phyloP scores from a whole-genome alignment of 2,113 vertebrate genomes.

The Callopanchax toddi region DNA sequence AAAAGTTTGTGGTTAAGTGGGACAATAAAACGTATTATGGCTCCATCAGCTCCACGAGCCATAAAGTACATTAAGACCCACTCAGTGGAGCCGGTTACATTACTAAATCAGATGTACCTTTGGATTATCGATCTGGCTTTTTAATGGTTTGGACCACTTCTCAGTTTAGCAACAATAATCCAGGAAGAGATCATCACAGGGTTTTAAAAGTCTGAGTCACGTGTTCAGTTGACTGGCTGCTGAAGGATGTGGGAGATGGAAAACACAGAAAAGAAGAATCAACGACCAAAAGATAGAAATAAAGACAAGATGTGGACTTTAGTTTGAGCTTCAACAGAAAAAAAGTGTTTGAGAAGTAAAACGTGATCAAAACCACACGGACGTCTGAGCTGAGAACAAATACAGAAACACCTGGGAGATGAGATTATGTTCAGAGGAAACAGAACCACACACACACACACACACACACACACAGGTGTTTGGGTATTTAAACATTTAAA shows the following conservation, averaged over 20 bases:
- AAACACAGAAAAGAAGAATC: background rate
- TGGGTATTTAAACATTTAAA: background rate
- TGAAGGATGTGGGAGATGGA: background rate
- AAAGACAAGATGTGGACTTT: no score
- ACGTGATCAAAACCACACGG: no score
- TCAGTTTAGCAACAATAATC: constrained; percentile 1
- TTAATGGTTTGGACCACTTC: constrained; percentile 27
- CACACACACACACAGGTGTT: background rate
- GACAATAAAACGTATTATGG: constrained; percentile 7
- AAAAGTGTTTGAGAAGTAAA: no score
- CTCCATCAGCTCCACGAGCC: constrained; percentile 11
- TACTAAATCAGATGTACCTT: constrained; percentile 19
- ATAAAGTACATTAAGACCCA: constrained; percentile 21
- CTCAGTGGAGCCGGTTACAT: constrained; percentile 28
- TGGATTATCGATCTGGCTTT: constrained; percentile 48
- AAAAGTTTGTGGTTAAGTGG: background rate
- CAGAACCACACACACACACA: no score
- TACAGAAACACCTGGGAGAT: background rate
- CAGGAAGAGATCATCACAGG: constrained; percentile 22
- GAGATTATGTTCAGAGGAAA: no score
- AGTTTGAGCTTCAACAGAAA: no score
- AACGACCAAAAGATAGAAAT: no score
- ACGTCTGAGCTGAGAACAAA: background rate
- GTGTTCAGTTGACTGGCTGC: background rate
- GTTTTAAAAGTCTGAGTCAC: background rate